A percentile compares a stretch with the other conserved stretches of the same genome.
Conservation (phyloP, 2,888 invertebrate genomes). For the Lamproptera curius region DNA sequence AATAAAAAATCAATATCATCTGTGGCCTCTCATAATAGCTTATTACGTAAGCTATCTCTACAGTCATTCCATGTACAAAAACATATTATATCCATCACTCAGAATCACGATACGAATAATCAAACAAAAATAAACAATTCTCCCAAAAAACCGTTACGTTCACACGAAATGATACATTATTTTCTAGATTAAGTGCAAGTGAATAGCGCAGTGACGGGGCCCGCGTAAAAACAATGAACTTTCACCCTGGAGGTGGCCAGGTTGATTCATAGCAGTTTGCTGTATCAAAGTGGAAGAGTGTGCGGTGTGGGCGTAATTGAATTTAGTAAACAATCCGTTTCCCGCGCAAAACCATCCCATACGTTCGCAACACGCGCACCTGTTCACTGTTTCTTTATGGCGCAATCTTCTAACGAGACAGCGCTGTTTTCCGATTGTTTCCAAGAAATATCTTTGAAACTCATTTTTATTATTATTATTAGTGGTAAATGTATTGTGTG, state of each 20-base stretch:
- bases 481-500: too few relatives aligned
- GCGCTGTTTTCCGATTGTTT: not conserved
- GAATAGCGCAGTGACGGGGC: conserved; percentile 32
- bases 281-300: conserved; percentile 56
- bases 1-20: too few relatives aligned
- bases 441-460: too few relatives aligned
- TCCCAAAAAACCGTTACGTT: conserved; percentile 10
- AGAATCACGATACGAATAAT: too few relatives aligned
- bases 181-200: conserved; percentile 25
- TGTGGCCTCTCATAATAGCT: too few relatives aligned
- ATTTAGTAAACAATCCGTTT: conserved; percentile 73
- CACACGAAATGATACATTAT: conserved; percentile 25
- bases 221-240: conserved; percentile 70
- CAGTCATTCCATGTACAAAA: too few relatives aligned
- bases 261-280: conserved; percentile 64
- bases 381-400: conserved; percentile 46
- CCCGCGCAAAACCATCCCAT: conserved; percentile 37
- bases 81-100: too few relatives aligned
- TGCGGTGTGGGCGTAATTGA: conserved; percentile 62
- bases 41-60: too few relatives aligned
- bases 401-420: conserved; percentile 22
- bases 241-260: conserved; percentile 54
- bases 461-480: too few relatives aligned
- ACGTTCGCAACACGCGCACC: conserved; percentile 59
- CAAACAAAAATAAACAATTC: conserved; percentile 1